A percentile compares a stretch with the other conserved stretches of the same genome.
These are phyloP conservation scores for Eristalis pertinax DNA, from an alignment of 2,888 invertebrate species.

Conservation along the genomic window DNA sequence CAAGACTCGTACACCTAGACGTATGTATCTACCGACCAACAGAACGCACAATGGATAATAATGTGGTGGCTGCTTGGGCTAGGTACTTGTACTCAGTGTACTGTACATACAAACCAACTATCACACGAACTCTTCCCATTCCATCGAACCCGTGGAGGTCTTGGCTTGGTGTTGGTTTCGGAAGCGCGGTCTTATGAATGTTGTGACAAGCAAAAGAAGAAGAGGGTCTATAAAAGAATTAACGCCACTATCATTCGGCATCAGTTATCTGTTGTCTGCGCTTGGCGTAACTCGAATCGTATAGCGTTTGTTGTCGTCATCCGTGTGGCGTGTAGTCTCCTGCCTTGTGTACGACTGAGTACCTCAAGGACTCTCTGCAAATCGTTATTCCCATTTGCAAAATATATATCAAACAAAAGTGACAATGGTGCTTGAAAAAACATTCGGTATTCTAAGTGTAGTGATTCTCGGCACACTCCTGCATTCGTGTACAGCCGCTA, in stretches of 20 bases:
- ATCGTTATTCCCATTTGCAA: conserved; percentile 24
- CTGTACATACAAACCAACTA: not conserved
- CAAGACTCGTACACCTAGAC: conserved; percentile 3
- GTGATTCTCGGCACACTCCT: conserved; percentile 71
- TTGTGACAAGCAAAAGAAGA: conserved; percentile 68
- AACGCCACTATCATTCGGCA: conserved; percentile 78
- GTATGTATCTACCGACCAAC: not conserved
- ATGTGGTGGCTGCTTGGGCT: conserved; percentile 30
- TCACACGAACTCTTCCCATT: conserved; percentile 55
- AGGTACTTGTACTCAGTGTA: conserved; percentile 3
- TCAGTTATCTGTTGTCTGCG: conserved; percentile 83
- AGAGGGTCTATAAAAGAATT: conserved; percentile 81
- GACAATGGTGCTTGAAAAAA: conserved; percentile 74
- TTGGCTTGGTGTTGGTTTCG: conserved; percentile 62
- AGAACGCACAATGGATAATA: conserved; percentile 13
- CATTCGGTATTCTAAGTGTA: conserved; percentile 64
- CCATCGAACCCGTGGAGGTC: conserved; percentile 10
- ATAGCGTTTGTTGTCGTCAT: conserved; percentile 37
- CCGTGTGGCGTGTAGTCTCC: conserved; percentile 31
- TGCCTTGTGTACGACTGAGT: conserved; percentile 17
- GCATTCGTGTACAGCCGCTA: conserved; percentile 75
- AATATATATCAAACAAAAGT: conserved; percentile 36
- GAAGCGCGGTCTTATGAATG: conserved; percentile 60
- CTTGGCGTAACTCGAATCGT: conserved; percentile 78
- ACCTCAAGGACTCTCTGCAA: conserved; percentile 17